Conservation (phyloP, 2,888 invertebrate genomes). For the Crematogaster levior region DNA sequence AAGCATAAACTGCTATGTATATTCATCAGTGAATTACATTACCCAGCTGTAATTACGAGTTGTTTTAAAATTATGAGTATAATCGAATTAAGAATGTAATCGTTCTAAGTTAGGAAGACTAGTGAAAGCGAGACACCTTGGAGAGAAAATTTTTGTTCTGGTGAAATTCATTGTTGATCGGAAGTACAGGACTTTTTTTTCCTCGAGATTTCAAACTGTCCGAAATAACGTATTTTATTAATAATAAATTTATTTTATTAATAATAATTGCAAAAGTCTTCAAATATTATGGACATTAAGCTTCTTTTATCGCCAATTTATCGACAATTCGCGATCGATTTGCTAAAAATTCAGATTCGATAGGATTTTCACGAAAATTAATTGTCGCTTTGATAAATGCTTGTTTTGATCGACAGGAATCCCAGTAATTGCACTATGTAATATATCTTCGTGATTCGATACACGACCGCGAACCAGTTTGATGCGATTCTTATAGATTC, state of each 20-base stretch:
- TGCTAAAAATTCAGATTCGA: no score
- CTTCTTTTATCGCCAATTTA: background rate
- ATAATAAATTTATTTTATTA: no score
- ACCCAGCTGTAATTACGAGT: background rate
- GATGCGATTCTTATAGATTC: constrained; percentile 26
- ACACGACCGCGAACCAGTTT: constrained; percentile 22
- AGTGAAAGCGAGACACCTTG: background rate
- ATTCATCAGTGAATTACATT: background rate
- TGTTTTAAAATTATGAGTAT: background rate
- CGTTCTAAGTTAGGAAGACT: background rate
- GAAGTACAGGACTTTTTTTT: background rate
- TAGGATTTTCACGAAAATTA: background rate
- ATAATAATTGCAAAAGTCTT: no score
- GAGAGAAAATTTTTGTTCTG: background rate
- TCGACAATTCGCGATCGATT: background rate
- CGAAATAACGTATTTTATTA: no score
- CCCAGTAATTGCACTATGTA: constrained; percentile 16
- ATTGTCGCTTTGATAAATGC: background rate
- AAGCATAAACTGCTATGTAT: no score
- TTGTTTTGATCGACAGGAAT: background rate
- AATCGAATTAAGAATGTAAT: background rate
- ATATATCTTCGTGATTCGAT: background rate
- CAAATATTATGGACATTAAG: background rate
- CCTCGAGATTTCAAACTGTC: background rate
- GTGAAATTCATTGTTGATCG: background rate